Conservation (phyloP, 2,888 invertebrate species). For the Drosophila picticornis region DNA sequence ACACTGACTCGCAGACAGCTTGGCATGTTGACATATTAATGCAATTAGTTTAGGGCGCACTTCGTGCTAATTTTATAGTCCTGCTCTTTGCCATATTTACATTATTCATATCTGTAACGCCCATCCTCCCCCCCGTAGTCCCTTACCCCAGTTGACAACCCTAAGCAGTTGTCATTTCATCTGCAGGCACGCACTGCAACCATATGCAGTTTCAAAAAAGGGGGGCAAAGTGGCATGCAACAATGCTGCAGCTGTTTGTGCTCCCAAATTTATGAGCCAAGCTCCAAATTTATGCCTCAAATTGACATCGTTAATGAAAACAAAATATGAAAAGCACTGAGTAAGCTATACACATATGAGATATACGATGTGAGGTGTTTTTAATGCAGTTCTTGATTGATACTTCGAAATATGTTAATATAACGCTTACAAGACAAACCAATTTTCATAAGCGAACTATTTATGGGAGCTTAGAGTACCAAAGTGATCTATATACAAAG, state of each 20-base stretch:
- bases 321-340: constrained; percentile 29
- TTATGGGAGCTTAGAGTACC: background rate
- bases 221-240: background rate
- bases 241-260: constrained; percentile 45
- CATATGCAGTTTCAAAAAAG: background rate
- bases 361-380: background rate
- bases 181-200: constrained; percentile 27
- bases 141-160: constrained; percentile 1
- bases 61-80: constrained; percentile 75
- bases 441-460: background rate
- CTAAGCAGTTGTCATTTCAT: constrained; percentile 31
- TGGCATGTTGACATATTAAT: constrained; percentile 78
- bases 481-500: background rate
- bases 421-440: background rate
- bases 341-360: constrained; percentile 4
- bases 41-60: constrained; percentile 74
- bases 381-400: background rate
- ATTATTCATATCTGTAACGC: constrained; percentile 61
- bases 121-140: constrained; percentile 2
- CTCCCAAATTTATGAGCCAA: constrained; percentile 44
- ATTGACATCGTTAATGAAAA: constrained; percentile 46
- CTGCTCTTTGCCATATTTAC: constrained; percentile 55
- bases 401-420: background rate
- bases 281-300: constrained; percentile 38
- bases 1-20: constrained; percentile 36